Evolutionary conservation across 2,797 vertebrate genomes (phyloP).

Genomic region (Simalia tracyae): DNA sequence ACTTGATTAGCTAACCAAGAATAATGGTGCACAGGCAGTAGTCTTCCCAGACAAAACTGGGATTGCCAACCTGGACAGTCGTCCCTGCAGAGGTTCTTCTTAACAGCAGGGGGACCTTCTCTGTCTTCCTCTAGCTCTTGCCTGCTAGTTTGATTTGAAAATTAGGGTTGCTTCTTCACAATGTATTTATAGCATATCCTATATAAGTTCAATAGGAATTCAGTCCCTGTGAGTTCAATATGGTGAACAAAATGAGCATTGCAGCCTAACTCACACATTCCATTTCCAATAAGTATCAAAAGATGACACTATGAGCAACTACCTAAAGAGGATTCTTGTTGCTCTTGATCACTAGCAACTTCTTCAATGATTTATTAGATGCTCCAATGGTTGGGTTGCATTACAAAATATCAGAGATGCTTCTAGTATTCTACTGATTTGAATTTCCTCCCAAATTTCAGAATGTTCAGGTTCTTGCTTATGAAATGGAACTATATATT

Average conservation of each 20-base stretch:
- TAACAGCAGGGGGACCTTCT: not conserved
- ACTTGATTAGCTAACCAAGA: not conserved
- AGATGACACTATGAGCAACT: not conserved
- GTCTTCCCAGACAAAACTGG: not conserved
- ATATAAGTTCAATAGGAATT: not conserved
- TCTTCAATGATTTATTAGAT: not conserved
- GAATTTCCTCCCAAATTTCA: not conserved
- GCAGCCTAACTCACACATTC: not conserved
- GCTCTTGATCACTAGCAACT: not conserved
- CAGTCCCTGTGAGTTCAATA: not conserved
- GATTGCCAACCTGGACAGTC: not conserved
- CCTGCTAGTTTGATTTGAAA: not conserved
- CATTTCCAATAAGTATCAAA: slow-evolving; percentile 2
- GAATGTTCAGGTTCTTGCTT: not conserved
- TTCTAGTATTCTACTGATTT: not conserved
- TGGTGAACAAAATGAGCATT: not conserved
- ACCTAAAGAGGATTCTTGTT: not conserved
- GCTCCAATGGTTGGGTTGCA: not conserved
- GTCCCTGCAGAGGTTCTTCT: not conserved
- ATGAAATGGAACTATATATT: not conserved
- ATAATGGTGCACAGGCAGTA: not conserved
- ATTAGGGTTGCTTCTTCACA: not conserved
- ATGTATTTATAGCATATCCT: not conserved
- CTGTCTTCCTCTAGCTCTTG: not conserved
- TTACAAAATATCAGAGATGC: not conserved